Percentiles rank a stretch among this genome's conserved stretches.
phyloP scores from a whole-genome alignment of 2,888 invertebrate species.

The Catocala fraxini region DNA sequence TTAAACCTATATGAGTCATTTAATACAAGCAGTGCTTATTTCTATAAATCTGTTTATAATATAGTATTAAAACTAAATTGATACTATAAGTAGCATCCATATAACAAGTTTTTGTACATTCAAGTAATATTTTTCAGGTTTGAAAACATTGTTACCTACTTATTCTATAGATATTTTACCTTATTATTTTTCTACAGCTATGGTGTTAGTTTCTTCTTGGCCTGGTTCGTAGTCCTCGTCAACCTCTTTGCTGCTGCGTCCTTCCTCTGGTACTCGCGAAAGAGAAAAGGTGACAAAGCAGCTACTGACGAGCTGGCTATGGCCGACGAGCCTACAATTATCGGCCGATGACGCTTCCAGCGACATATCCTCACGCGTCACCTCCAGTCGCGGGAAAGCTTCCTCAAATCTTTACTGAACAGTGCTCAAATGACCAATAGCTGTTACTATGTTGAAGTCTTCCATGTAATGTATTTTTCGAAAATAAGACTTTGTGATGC shows the following conservation, averaged over 20 bases:
- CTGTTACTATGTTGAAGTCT: slow-evolving; percentile 76
- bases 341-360: slow-evolving; percentile 88
- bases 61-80: too few relatives aligned
- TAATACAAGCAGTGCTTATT: too few relatives aligned
- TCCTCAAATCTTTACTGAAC: slow-evolving; percentile 79
- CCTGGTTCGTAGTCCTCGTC: slow-evolving; percentile 92
- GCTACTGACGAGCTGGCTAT: slow-evolving; percentile 94
- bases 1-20: too few relatives aligned
- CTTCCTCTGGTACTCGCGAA: slow-evolving; percentile 94
- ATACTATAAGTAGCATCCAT: too few relatives aligned
- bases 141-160: too few relatives aligned
- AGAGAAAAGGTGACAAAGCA: slow-evolving; percentile 94
- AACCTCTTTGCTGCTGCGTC: slow-evolving; percentile 90
- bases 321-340: slow-evolving; percentile 95
- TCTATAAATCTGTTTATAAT: too few relatives aligned
- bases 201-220: slow-evolving; percentile 91
- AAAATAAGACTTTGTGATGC: slow-evolving; percentile 50
- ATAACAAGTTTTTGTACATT: too few relatives aligned
- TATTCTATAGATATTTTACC: background rate
- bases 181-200: slow-evolving; percentile 77
- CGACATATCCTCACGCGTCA: slow-evolving; percentile 55
- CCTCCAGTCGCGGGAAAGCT: slow-evolving; percentile 63
- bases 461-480: slow-evolving; percentile 68
- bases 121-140: too few relatives aligned
- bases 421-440: slow-evolving; percentile 86